These are phyloP conservation scores for Danaus plexippus DNA, from an alignment of 1,140 invertebrate species.

Conservation along the genomic window DNA sequence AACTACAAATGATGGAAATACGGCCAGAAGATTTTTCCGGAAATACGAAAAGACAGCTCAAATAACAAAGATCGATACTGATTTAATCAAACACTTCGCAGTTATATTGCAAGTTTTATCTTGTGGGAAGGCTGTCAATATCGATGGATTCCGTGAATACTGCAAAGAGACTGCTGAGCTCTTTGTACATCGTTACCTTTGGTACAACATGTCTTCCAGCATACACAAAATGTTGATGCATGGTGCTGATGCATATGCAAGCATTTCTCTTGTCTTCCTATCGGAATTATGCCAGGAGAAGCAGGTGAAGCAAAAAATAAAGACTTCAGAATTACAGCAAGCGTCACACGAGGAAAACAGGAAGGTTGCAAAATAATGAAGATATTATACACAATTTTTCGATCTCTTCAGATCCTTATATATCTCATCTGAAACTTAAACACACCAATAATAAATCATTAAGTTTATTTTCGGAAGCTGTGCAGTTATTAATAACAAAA, in stretches of 20 bases:
- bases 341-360: no score
- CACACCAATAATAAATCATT: no score
- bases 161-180: constrained; percentile 15
- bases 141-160: constrained; percentile 21
- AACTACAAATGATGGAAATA: constrained; percentile 23
- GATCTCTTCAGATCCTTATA: no score
- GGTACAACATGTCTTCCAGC: constrained; percentile 22
- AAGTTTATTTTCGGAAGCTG: no score
- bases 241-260: constrained; percentile 13
- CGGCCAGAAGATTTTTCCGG: constrained; percentile 20
- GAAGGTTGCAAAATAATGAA: no score
- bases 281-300: no score
- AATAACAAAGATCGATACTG: constrained; percentile 21
- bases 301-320: no score
- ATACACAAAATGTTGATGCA: constrained; percentile 21
- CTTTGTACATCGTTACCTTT: constrained; percentile 20
- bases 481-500: no score
- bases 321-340: no score
- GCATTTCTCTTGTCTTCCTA: no score
- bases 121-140: constrained; percentile 18
- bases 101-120: constrained; percentile 14
- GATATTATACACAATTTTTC: no score
- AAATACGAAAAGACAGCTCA: constrained; percentile 17
- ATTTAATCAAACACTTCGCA: constrained; percentile 11
- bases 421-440: no score